Percentiles rank a stretch among this genome's conserved stretches.
Conservation (phyloP, 2,797 vertebrate genomes). For the Clarias laeviceps region DNA sequence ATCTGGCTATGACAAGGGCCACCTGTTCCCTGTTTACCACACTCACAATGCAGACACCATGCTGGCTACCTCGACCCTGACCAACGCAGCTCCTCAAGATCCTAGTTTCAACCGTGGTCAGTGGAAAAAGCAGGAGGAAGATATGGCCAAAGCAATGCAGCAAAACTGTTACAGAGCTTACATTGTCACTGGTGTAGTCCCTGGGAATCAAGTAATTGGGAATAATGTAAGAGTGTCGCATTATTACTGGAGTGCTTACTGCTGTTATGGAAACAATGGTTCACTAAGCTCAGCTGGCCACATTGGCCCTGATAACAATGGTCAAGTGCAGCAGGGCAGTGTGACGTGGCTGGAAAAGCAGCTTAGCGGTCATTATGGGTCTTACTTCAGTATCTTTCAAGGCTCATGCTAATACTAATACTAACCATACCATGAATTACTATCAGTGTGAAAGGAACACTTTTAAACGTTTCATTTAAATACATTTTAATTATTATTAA, state of each 20-base stretch:
- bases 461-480: not conserved
- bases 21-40: constrained; percentile 56
- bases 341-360: constrained; percentile 15
- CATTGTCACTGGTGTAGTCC: constrained; percentile 54
- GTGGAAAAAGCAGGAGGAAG: constrained; percentile 41
- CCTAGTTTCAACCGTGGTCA: constrained; percentile 30
- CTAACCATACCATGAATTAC: not conserved
- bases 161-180: not conserved
- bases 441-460: not conserved
- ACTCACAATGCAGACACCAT: constrained; percentile 22
- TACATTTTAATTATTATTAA: not conserved
- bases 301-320: constrained; percentile 34
- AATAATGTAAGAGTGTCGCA: constrained; percentile 37
- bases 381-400: constrained; percentile 22
- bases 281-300: not conserved
- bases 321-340: not conserved
- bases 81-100: constrained; percentile 56
- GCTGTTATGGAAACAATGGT: constrained; percentile 4
- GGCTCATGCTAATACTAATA: constrained; percentile 21
- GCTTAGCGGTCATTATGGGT: constrained; percentile 5
- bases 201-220: constrained; percentile 21
- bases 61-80: constrained; percentile 57
- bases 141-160: not conserved
- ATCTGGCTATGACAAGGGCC: constrained; percentile 47
- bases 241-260: constrained; percentile 55